phyloP scores from a whole-genome alignment of 1,140 invertebrate genomes.

The Bombus difficillimus region DNA sequence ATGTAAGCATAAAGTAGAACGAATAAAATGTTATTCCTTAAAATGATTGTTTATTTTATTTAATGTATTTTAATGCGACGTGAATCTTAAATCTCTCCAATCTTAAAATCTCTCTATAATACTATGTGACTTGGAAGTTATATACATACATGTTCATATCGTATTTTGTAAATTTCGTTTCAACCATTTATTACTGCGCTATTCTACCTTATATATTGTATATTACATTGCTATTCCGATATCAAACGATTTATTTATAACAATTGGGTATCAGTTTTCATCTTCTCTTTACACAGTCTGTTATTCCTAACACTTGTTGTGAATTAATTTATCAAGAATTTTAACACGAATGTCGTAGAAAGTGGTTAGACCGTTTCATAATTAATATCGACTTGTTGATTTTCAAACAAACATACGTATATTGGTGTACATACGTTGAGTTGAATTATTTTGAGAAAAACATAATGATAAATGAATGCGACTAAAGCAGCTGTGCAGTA shows the following conservation, averaged over 20 bases:
- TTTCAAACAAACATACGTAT: too few species aligned
- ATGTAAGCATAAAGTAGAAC: conserved; percentile 16
- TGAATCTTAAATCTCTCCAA: not conserved
- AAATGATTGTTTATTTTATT: not conserved
- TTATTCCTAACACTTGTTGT: not conserved
- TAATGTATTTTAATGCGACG: not conserved
- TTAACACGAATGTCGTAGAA: not conserved
- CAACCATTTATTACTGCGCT: too few species aligned
- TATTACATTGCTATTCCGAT: too few species aligned
- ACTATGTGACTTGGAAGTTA: not conserved
- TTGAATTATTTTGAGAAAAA: not conserved
- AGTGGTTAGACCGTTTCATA: not conserved
- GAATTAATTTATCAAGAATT: not conserved
- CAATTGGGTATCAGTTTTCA: not conserved
- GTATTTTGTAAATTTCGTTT: not conserved
- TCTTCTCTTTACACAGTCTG: not conserved
- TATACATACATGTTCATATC: not conserved
- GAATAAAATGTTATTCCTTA: conserved; percentile 39
- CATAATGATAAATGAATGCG: not conserved
- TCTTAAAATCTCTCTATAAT: too few species aligned
- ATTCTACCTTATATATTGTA: too few species aligned
- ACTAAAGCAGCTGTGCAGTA: not conserved
- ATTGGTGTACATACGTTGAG: not conserved
- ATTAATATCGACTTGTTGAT: not conserved
- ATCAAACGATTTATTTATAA: not conserved